Base-by-base conservation (phyloP, 2,797 vertebrate genomes). In the Mus caroli region DNA sequence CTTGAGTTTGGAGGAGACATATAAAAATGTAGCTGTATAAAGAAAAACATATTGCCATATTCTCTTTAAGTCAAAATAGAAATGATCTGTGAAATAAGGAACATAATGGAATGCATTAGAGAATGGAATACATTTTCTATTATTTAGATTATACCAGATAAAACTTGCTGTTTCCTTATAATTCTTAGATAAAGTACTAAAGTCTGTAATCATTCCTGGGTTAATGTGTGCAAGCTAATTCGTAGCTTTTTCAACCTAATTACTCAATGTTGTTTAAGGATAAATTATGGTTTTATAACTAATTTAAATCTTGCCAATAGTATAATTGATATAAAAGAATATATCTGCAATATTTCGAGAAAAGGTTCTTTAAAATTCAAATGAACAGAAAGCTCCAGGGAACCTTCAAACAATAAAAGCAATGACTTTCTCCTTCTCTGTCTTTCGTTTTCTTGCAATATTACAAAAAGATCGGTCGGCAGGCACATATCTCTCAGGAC, bases 241-340 rank as follows among this genome's bases (percentile, higher is more conserved):
- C 97, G 88, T 78, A 97, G 91, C 96, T 94, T 37, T 84, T 97
- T 97, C 88, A 97, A 97, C 84, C 97, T 97, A 97, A 98, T 97
- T 98, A 89, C 78, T 97, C 96, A 96, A 97, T 98, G 93, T 86
- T 97, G 87, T 94, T 98, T 95, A 97, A 96, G 94, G 90, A 95
- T 95, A 98, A 97, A 97, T 97, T 98, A 94, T 94, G 56, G 91
- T 97, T 94, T 13, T 89, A n/a, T 97, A 98, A 97, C 96, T 98
- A 98, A 98, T 97, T 97, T 79, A 94, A 90, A 75, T 96, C 95
- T 95, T 98, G 94, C 97, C 90, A 95, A 85, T 97, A 83, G 58
- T 50, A 77, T 96, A 97, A 98, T 97, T 37, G 69, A 37, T 20
- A 37, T 71, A 71, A 71, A 71, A 37, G 96, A 96, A 73, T 0